A percentile compares a stretch with the other conserved stretches of the same genome.
phyloP scores from a whole-genome alignment of 2,113 vertebrate genomes.

The Noctilio leporinus region DNA sequence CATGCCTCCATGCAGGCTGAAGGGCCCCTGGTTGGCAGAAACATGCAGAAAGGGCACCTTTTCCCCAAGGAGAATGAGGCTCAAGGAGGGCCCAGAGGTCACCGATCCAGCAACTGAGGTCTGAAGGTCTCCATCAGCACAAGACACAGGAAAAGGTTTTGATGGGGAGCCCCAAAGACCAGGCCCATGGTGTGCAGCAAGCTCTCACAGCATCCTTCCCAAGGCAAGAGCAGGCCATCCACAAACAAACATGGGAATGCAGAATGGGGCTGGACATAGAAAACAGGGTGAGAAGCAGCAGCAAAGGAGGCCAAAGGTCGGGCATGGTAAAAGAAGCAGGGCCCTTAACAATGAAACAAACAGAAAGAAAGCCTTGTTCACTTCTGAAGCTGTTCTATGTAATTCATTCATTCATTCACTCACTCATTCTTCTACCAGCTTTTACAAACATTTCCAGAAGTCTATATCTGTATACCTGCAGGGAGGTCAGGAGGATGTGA shows the following conservation, averaged over 20 bases:
- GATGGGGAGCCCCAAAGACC: neutral
- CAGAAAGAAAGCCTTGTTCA: neutral
- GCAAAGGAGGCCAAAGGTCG: neutral
- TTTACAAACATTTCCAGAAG: neutral
- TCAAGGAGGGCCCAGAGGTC: neutral
- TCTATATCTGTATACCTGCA: neutral
- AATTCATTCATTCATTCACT: neutral
- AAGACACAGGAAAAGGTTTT: neutral
- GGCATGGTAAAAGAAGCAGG: neutral
- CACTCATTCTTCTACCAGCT: neutral
- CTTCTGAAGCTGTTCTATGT: neutral
- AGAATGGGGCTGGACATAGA: neutral
- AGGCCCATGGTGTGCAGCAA: neutral
- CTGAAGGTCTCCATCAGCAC: neutral
- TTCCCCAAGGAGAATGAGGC: neutral
- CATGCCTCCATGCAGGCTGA: accelerated
- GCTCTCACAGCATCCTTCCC: neutral
- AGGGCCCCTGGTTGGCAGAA: neutral
- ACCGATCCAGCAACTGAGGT: neutral
- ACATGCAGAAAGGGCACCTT: neutral
- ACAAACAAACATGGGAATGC: neutral
- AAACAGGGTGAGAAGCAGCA: neutral
- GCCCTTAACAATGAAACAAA: neutral
- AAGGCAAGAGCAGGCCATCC: neutral
- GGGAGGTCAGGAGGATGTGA: neutral